Evolutionary conservation across 2,888 invertebrate genomes (phyloP), one percentile per base, ranked within the genome.

Genomic region (Drosophila histrio): DNA sequence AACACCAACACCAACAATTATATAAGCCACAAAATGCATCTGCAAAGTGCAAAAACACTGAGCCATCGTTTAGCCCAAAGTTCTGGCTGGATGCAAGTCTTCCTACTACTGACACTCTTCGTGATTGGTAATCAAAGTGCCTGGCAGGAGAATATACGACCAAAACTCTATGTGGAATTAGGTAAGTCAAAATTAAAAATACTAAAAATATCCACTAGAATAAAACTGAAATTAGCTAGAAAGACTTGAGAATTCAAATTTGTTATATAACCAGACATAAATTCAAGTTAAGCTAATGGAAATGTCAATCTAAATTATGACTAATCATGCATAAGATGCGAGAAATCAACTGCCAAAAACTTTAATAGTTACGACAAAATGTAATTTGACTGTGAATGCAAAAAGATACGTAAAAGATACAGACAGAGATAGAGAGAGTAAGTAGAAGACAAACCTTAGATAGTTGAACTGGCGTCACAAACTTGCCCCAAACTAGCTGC

Each of bases 91-190:
- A 67, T 82, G 83, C 90, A 90, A 89, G 90, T 91, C 88, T 90
- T 91, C 86, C 90, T 91, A 77, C 76, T 91, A 86, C 79, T 91
- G 84, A 88, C 90, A 83, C 81, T 91, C 77, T 90, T 89, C 88
- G 92, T 91, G 89, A 91, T 91, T 89, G 92, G 91, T 89, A 92
- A 91, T 91, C 89, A 91, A 91, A 92, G 92, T 92, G 95, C 96
- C 90, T 97, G 97, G 97, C 97, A 97, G 94, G 97, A 97, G 93
- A 97, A 97, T 93, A 95, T 96, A 92, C 94, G 96, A 93, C 97
- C 97, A 91, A 97, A 97, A 94, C 96, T 97, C 95, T 96, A 96
- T 94, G 96, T 96, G 92, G 96, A 96, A 94, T 94, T 96, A 94
- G 97, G 97, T 97, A 92, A 95, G 96, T 94, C 5, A 7, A 39